Evolutionary conservation across 2,888 invertebrate species (phyloP), one percentile per base, ranked within the genome.

Genomic region (Trichogramma dendrolimi): DNA sequence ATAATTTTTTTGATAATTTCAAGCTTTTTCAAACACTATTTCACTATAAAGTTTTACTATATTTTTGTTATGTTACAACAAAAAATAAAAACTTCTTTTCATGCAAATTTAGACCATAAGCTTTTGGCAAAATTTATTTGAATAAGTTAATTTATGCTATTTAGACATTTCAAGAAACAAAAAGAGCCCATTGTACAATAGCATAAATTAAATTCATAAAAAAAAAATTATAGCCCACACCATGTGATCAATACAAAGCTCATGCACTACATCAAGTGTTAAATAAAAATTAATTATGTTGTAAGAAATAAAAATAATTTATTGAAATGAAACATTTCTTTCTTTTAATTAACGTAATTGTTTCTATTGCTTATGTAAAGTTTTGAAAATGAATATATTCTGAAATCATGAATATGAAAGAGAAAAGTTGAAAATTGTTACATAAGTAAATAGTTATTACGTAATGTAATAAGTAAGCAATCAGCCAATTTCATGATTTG

Each of bases 401-500:
- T 56, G 14, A 8, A 27, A 56, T 42, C 8, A 60, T 56, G n/a
- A 44, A 38, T 62, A 48, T 58, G 48, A 41, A 53, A 11, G 5
- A 11, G 43, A 46, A 47, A 61, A 4, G 44, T 55, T 40, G 2
- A 55, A 43, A 49, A n/a, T 42, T 51, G 54, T 40, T n/a, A 11
- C 42, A 5, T 49, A 6, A 10, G 6, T 48, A 49, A 52, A 58
- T 40, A 47, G 42, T 58, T 41, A 41, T 41, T 42, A 49, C 44
- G 53, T 7, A 27, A 70, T 70, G 70, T 74, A 76, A 71, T 74
- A 76, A 74, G 75, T 73, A 78, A 78, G 77, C 77, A 77, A 72
- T 75, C 76, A 78, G 78, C 78, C 77, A 77, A 76, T 78, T 78
- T 75, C 77, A 79, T 76, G 74, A 71, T 77, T 73, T 74, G 73